Evolutionary conservation across 2,888 invertebrate genomes (phyloP).

Genomic region (Fabriciana adippe): DNA sequence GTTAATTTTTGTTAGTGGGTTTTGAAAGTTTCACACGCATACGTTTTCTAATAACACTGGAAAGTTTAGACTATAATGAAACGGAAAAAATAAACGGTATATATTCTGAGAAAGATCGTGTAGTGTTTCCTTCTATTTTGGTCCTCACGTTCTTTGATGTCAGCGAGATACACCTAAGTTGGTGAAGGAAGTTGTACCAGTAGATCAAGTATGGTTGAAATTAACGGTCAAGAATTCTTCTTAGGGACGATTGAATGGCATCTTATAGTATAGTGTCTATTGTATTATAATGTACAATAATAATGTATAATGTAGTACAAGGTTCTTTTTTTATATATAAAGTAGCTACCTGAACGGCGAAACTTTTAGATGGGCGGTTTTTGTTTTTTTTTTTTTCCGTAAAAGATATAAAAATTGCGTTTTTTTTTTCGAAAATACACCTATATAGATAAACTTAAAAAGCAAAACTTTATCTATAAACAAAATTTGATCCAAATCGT

Average conservation of each 20-base stretch:
- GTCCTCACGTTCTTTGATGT: constrained; percentile 34
- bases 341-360: no score
- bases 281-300: no score
- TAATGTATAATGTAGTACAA: no score
- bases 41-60: constrained; percentile 9
- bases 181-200: constrained; percentile 31
- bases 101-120: constrained; percentile 19
- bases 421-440: no score
- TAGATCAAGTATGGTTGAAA: constrained; percentile 12
- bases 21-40: not conserved
- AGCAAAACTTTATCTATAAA: no score
- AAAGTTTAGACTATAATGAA: constrained; percentile 14
- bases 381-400: no score
- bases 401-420: no score
- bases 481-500: no score
- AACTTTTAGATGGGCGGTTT: no score
- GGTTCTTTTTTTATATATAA: no score
- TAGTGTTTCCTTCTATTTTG: constrained; percentile 21
- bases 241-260: not conserved
- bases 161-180: constrained; percentile 17
- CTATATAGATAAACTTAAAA: no score
- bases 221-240: not conserved
- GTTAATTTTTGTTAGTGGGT: no score
- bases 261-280: not conserved
- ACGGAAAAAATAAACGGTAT: constrained; percentile 28